Base-by-base conservation (phyloP, 2,113 vertebrate genomes). In the Zapornia atra region DNA sequence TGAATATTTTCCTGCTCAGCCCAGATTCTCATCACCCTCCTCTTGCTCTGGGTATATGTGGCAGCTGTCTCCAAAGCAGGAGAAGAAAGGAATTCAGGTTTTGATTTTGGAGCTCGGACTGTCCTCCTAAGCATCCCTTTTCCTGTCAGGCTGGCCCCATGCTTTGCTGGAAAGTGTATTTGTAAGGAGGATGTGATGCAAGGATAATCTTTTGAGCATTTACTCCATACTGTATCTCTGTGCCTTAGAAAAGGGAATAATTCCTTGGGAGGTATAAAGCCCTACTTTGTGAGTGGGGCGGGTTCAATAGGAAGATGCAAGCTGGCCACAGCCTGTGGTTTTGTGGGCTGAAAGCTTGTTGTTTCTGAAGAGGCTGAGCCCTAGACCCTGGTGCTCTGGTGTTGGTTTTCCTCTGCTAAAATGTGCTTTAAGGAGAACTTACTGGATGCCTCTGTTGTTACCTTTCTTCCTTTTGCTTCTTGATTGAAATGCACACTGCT, bases 301-400 rank as follows among this genome's bases (percentile, higher is more conserved):
- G 16, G 20, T 79, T 59, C 50, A 53, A 36, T 66, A 38, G 51
- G 24, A 83, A 59, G 15, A 21, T 5, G 2, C 10, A 76, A 38
- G 8, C 22, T 83, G 75, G 40, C 15, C 8, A 5, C 31, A 78
- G 0, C 0, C 0, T 50, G 20, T 31, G 31, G 11, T 8, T 57
- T 50, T 60, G 50, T 82, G 34, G n/a, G 20, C 69, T 77, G 57
- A 90, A 88, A 63, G 12, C 28, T 68, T 63, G 40, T 69, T 28
- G 8, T 3, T 53, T 89, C 22, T 65, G 86, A 75, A 86, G 59
- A 44, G 90, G 20, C 51, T 81, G 36, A 53, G 29, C 5, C 4
- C 36, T 65, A 38, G 13, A 61, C 26, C 64, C 28, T 86, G 46
- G 17, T n/a, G n/a, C 15, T 69, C 13, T 36, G 13, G 15, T 57